Base-by-base conservation (phyloP, 2,888 invertebrate species). In the Horisme vitalbata region DNA sequence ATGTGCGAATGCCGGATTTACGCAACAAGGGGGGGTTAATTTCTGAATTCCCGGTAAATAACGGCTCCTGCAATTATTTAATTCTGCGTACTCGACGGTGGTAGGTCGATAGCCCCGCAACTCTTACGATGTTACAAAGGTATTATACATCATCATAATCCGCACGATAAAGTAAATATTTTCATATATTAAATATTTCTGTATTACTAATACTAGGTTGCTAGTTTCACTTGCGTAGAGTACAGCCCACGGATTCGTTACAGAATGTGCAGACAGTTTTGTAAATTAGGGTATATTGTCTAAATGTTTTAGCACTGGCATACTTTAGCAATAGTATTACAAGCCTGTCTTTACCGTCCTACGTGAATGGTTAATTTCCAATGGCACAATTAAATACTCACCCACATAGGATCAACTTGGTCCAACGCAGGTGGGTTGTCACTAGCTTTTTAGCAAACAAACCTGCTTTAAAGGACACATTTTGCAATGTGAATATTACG, bases 61-160 rank as follows among this genome's bases (percentile, higher is more conserved):
- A 71, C 71, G 66, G 63, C 65, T 68, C 68, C 62, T 65, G 59
- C 64, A 65, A 71, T 71, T 69, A 72, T 65, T 68, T 62, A 63
- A 66, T 75, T 75, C 68, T 66, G 55, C 59, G 71, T 71, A 71
- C 46, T 46, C 54, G 54, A 47, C 55, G 54, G 55, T n/a, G n/a
- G n/a, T 50, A 48, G 61, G 63, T 57, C 58, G 50, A 48, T 47
- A 57, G 60, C 56, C 49, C 36, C 41, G 23, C 37, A 43, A 37
- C 37, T 48, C 43, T n/a, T n/a, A 38, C 27, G 23, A 23, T 13
- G 30, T 27, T 32, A 37, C 33, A 36, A 39, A 36, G 28, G 31
- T 36, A 41, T 37, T 13, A 18, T 41, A 28, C 15, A 28, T 27
- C 10, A 23, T 33, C n/a, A n/a, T n/a, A n/a, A n/a, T n/a, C n/a